phyloP scores from a whole-genome alignment of 1,140 invertebrate genomes.

The Hesperophylax magnus region DNA sequence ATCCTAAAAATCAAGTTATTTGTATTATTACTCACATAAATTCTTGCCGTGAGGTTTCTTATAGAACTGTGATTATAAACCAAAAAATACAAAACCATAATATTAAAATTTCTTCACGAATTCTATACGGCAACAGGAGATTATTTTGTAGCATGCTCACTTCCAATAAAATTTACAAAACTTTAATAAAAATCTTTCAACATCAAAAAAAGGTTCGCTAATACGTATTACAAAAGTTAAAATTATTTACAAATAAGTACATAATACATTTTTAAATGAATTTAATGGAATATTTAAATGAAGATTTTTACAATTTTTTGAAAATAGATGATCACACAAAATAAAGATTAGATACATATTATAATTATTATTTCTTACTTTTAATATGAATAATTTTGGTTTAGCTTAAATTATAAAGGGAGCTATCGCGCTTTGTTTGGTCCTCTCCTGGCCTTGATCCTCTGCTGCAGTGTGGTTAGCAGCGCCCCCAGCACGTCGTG shows the following conservation, averaged over 20 bases:
- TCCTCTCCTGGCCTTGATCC: constrained; percentile 76
- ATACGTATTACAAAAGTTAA: neutral
- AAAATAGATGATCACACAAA: constrained; percentile 1
- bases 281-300: constrained; percentile 5
- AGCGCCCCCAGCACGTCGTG: constrained; percentile 90
- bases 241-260: neutral
- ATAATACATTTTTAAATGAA: neutral
- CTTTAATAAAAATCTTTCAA: constrained; percentile 14
- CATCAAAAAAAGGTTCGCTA: neutral
- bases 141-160: neutral
- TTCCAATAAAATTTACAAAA: constrained; percentile 17
- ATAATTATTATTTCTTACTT: neutral
- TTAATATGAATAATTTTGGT: constrained; percentile 34
- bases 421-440: constrained; percentile 53
- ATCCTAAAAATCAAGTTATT: too few species aligned
- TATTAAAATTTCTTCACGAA: neutral
- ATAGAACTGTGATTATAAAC: too few species aligned
- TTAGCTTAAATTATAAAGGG: constrained; percentile 25
- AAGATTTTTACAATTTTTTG: constrained; percentile 6
- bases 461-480: constrained; percentile 82
- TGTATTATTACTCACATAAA: too few species aligned
- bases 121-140: neutral
- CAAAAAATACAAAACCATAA: neutral
- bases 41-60: too few species aligned
- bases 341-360: neutral